phyloP scores from a whole-genome alignment of 2,888 invertebrate species.

The Leptogaster cylindrica region DNA sequence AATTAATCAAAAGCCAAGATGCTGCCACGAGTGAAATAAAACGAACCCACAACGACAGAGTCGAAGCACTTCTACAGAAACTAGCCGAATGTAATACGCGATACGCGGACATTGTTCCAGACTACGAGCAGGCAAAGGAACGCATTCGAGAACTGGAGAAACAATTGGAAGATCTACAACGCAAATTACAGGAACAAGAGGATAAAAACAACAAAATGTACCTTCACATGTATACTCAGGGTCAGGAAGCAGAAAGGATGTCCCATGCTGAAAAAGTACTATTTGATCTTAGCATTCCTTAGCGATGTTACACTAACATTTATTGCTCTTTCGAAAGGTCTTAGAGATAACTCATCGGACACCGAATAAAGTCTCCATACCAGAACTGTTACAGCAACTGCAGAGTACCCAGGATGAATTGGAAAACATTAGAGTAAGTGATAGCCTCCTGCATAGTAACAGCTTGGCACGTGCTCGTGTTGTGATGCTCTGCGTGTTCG shows the following conservation, averaged over 20 bases:
- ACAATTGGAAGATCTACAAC: slow-evolving; percentile 74
- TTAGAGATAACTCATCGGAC: slow-evolving; percentile 66
- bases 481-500: not conserved
- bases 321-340: slow-evolving; percentile 51
- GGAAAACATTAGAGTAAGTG: slow-evolving; percentile 85
- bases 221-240: slow-evolving; percentile 83
- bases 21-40: slow-evolving; percentile 76
- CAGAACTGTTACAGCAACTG: slow-evolving; percentile 81
- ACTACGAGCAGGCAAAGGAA: slow-evolving; percentile 76
- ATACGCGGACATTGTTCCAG: slow-evolving; percentile 78
- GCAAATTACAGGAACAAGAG: slow-evolving; percentile 74
- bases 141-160: slow-evolving; percentile 73
- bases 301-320: slow-evolving; percentile 13
- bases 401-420: slow-evolving; percentile 85
- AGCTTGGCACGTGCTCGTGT: not conserved
- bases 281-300: slow-evolving; percentile 42
- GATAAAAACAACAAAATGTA: slow-evolving; percentile 77
- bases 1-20: slow-evolving; percentile 70
- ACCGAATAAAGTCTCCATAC: slow-evolving; percentile 76
- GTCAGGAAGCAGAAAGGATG: slow-evolving; percentile 78
- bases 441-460: no score
- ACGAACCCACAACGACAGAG: slow-evolving; percentile 79
- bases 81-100: slow-evolving; percentile 77
- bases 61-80: slow-evolving; percentile 75
- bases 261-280: slow-evolving; percentile 73